A percentile compares a stretch with the other conserved stretches of the same genome.
phyloP scores from a whole-genome alignment of 2,888 invertebrate genomes.

The Spisula subtruncata region DNA sequence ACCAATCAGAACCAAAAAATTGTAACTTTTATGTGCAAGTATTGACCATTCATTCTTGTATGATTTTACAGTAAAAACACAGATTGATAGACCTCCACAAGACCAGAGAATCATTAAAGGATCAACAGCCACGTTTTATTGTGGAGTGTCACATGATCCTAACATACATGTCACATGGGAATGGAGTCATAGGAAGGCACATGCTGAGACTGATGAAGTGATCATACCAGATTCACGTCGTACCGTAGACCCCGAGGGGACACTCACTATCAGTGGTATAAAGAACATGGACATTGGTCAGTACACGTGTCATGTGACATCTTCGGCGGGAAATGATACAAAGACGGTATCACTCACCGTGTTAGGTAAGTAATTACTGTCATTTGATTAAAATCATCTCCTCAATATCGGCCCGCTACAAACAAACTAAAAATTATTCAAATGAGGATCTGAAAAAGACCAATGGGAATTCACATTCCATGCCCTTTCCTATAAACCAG shows the following conservation, averaged over 20 bases:
- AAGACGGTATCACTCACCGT: constrained; percentile 94
- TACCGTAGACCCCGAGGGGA: constrained; percentile 90
- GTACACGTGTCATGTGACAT: constrained; percentile 95
- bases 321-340: constrained; percentile 97
- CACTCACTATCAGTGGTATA: constrained; percentile 91
- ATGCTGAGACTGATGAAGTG: constrained; percentile 46
- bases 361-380: constrained; percentile 89
- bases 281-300: constrained; percentile 94
- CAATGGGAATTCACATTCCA: too few relatives aligned
- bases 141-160: constrained; percentile 95
- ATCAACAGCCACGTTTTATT: constrained; percentile 96
- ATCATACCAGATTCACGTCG: constrained; percentile 70
- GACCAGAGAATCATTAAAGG: constrained; percentile 96
- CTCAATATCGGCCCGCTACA: too few relatives aligned
- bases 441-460: too few relatives aligned
- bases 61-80: constrained; percentile 92
- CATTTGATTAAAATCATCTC: too few relatives aligned
- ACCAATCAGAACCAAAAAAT: too few relatives aligned
- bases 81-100: constrained; percentile 97
- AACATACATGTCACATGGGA: constrained; percentile 88
- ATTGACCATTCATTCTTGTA: not conserved
- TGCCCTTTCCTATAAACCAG: too few relatives aligned
- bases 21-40: not conserved
- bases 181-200: constrained; percentile 80
- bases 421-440: too few relatives aligned